Percentiles rank a stretch among this genome's conserved stretches.
phyloP scores from a whole-genome alignment of 2,888 invertebrate genomes.

The Hirtodrosophila confusa region DNA sequence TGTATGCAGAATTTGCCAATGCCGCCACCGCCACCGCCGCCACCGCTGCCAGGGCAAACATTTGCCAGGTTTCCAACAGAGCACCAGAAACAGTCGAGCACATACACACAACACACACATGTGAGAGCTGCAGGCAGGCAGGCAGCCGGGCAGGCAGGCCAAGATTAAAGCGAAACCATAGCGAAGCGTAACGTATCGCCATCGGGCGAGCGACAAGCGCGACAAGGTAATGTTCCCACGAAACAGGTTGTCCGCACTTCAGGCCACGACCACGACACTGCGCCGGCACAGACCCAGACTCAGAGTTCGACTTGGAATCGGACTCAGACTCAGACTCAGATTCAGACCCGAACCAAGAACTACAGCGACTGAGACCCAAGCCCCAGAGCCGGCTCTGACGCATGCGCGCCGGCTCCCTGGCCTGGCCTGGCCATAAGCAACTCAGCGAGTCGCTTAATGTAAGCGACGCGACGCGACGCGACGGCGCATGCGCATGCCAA shows the following conservation, averaged over 20 bases:
- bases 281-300: conserved; percentile 38
- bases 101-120: conserved; percentile 27
- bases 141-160: conserved; percentile 52
- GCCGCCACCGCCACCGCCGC: conserved; percentile 32
- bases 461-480: conserved; percentile 48
- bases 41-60: conserved; percentile 62
- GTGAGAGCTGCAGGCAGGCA: conserved; percentile 52
- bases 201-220: conserved; percentile 75
- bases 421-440: conserved; percentile 26
- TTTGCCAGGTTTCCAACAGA: conserved; percentile 62
- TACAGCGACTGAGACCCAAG: conserved; percentile 25
- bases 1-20: conserved; percentile 74
- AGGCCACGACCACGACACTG: conserved; percentile 74
- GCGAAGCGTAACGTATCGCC: conserved; percentile 79
- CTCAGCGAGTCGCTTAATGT: conserved; percentile 60
- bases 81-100: conserved; percentile 29
- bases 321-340: conserved; percentile 11
- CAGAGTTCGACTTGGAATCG: conserved; percentile 23
- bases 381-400: conserved; percentile 60
- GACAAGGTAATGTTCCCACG: conserved; percentile 84
- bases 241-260: conserved; percentile 83
- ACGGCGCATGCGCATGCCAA: conserved; percentile 76
- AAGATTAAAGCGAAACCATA: conserved; percentile 79
- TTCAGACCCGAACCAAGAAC: conserved; percentile 30
- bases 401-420: conserved; percentile 59